A percentile compares a stretch with the other conserved stretches of the same genome.
These are phyloP conservation scores for Numida meleagris DNA, from an alignment of 2,113 vertebrate species.

Conservation along the genomic window DNA sequence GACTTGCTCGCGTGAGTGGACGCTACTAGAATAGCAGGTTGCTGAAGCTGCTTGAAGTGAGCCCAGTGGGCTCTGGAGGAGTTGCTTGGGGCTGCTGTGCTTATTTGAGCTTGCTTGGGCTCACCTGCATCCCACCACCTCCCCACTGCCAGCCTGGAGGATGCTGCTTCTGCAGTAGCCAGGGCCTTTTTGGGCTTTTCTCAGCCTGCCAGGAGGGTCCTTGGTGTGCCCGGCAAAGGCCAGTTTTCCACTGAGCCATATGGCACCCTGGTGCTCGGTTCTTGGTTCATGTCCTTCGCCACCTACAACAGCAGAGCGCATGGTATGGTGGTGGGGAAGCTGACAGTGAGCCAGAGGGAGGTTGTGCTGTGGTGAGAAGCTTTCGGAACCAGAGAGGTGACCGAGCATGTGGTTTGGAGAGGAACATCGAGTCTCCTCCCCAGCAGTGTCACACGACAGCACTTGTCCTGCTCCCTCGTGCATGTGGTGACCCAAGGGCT, in stretches of 20 bases:
- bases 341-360: rapidly evolving
- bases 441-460: not conserved
- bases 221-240: not conserved
- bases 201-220: not conserved
- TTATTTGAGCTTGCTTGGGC: not conserved
- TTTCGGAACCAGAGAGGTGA: not conserved
- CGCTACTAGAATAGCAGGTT: not conserved
- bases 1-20: not conserved
- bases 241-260: not conserved
- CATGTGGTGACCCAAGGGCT: not conserved
- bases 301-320: rapidly evolving
- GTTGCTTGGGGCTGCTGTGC: not conserved
- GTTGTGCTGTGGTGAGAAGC: not conserved
- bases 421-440: not conserved
- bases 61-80: not conserved
- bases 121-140: not conserved
- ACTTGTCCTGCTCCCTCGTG: rapidly evolving
- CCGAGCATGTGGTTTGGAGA: rapidly evolving
- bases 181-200: not conserved
- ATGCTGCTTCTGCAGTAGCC: not conserved
- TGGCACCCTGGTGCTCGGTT: not conserved
- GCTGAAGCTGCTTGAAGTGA: not conserved
- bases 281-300: not conserved
- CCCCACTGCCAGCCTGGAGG: not conserved
- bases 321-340: not conserved